A percentile compares a stretch with the other conserved stretches of the same genome.
These are phyloP conservation scores for Hybognathus amarus DNA, from an alignment of 2,797 vertebrate genomes.

Conservation along the genomic window DNA sequence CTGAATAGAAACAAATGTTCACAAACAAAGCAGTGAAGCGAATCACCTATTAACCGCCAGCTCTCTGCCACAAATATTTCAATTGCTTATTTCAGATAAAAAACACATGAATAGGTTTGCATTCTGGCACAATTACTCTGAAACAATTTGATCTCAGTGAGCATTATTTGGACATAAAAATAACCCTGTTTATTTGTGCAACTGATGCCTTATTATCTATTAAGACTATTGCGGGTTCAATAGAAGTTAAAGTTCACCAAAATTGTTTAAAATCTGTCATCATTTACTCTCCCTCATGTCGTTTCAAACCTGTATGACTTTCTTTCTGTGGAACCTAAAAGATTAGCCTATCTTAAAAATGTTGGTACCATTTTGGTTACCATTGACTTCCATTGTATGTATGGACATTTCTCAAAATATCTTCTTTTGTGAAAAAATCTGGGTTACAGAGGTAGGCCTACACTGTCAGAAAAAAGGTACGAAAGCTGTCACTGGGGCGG, in stretches of 20 bases:
- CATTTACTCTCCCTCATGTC: neutral
- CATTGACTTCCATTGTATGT: neutral
- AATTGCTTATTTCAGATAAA: slow-evolving; percentile 7
- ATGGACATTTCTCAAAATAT: neutral
- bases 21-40: neutral
- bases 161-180: slow-evolving; percentile 9
- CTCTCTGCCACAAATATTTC: neutral
- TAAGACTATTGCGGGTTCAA: neutral
- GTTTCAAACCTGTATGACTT: neutral
- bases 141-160: slow-evolving; percentile 18
- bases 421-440: neutral
- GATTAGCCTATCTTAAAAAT: neutral
- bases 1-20: neutral
- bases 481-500: too few species aligned
- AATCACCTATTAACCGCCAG: neutral
- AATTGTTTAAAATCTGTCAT: neutral
- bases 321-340: neutral
- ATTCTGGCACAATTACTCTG: neutral
- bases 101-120: neutral
- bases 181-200: slow-evolving; percentile 2
- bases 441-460: too few species aligned
- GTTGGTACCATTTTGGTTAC: neutral
- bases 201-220: neutral
- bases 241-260: neutral
- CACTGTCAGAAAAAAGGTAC: too few species aligned